These are phyloP conservation scores for Rotaria socialis DNA, from an alignment of 2,888 invertebrate genomes.

Conservation along the genomic window DNA sequence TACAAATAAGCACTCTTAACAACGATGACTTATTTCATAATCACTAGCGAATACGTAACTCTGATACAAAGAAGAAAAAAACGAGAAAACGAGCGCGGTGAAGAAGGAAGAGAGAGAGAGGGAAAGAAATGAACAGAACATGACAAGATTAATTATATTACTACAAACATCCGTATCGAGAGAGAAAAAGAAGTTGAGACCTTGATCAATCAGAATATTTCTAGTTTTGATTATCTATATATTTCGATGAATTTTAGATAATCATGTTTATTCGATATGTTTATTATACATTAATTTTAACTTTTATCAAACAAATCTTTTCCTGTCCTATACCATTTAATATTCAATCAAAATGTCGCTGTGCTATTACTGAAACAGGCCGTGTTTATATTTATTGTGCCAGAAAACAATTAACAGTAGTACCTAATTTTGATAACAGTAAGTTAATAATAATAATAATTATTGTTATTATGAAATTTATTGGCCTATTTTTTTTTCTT, in stretches of 20 bases:
- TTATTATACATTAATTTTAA: neutral
- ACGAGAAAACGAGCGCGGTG: neutral
- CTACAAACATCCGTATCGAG: neutral
- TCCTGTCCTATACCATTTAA: constrained; percentile 34
- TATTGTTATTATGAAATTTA: neutral
- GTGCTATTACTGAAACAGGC: constrained; percentile 24
- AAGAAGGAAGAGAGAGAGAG: neutral
- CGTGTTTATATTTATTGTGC: constrained; percentile 46
- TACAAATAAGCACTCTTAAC: constrained; percentile 14
- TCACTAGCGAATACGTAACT: neutral
- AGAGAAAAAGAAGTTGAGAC: too few relatives aligned
- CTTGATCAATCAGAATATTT: too few relatives aligned
- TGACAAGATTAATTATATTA: neutral
- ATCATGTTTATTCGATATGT: neutral
- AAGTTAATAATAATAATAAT: neutral
- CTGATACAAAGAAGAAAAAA: neutral
- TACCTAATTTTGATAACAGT: constrained; percentile 41
- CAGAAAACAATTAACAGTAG: constrained; percentile 34
- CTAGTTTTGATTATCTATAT: too few relatives aligned
- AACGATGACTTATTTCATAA: constrained; percentile 1
- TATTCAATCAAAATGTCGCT: constrained; percentile 34
- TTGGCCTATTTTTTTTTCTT: neutral
- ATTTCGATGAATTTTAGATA: neutral
- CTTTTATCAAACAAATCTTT: neutral
- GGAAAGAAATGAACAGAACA: neutral